These are phyloP conservation scores for Hassar affinis DNA, from an alignment of 2,113 vertebrate genomes.

Conservation along the genomic window DNA sequence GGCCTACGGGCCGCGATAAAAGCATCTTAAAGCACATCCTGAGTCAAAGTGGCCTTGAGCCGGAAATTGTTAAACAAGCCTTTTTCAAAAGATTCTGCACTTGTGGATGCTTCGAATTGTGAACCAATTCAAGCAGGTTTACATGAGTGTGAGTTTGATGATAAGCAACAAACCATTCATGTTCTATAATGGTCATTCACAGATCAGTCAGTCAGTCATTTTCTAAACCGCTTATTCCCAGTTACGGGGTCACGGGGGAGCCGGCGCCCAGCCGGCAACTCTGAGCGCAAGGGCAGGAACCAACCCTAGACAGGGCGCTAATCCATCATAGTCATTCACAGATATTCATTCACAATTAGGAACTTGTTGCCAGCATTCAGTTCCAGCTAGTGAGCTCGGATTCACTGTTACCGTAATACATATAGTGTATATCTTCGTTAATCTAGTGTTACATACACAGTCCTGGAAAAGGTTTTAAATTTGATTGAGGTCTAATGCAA, in stretches of 20 bases:
- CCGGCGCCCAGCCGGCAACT: too few relatives aligned
- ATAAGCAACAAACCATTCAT: neutral
- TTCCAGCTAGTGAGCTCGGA: neutral
- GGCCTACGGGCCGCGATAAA: constrained; percentile 35
- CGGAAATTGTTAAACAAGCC: neutral
- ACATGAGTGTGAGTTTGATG: neutral
- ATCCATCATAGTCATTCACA: neutral
- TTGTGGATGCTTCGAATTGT: neutral
- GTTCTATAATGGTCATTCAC: neutral
- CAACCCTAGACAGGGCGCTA: too few relatives aligned
- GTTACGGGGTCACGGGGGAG: too few relatives aligned
- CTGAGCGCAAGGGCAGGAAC: too few relatives aligned
- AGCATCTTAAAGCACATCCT: neutral
- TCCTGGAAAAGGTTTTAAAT: neutral
- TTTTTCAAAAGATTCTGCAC: neutral
- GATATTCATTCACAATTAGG: neutral
- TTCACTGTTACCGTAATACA: neutral
- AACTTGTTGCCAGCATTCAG: neutral
- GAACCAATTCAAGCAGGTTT: neutral
- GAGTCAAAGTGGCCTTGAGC: neutral
- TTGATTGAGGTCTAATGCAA: neutral
- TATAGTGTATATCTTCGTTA: neutral
- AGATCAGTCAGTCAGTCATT: too few relatives aligned
- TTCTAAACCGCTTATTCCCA: too few relatives aligned
- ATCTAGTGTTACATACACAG: neutral